These are phyloP conservation scores for Motacilla alba DNA, from an alignment of 2,113 vertebrate genomes.

Conservation along the genomic window DNA sequence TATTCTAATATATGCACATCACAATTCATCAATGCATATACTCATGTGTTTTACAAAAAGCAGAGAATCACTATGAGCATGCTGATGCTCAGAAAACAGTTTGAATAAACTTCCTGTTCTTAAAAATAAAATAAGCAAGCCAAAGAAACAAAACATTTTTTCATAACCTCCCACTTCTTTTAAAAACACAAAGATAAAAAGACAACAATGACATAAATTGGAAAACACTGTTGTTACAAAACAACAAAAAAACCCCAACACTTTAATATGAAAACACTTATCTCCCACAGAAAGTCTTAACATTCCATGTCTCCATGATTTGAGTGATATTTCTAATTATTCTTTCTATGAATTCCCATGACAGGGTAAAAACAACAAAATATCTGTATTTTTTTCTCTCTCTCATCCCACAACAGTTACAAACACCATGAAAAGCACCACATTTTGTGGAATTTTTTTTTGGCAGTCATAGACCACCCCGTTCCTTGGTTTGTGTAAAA, in stretches of 20 bases:
- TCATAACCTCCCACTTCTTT: not conserved
- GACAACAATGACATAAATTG: not conserved
- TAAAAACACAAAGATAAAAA: not conserved
- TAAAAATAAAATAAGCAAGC: not conserved
- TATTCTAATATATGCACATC: not conserved
- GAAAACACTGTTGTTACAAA: not conserved
- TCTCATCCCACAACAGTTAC: not conserved
- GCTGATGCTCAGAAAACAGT: not conserved
- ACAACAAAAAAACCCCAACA: not conserved
- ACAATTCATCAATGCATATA: fast-evolving
- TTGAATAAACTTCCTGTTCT: not conserved
- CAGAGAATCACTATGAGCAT: not conserved
- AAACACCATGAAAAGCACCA: not conserved
- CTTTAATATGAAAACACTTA: not conserved
- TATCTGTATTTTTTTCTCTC: not conserved
- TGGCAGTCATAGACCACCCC: not conserved
- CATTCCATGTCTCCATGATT: not conserved
- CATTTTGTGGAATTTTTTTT: not conserved
- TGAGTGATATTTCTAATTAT: not conserved
- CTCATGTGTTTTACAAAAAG: not conserved
- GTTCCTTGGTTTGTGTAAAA: not conserved
- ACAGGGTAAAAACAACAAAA: not conserved
- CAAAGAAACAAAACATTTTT: not conserved
- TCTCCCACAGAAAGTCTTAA: not conserved
- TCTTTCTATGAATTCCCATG: not conserved